Evolutionary conservation across 2,113 vertebrate genomes (phyloP).

Genomic region (Crotalus horridus): DNA sequence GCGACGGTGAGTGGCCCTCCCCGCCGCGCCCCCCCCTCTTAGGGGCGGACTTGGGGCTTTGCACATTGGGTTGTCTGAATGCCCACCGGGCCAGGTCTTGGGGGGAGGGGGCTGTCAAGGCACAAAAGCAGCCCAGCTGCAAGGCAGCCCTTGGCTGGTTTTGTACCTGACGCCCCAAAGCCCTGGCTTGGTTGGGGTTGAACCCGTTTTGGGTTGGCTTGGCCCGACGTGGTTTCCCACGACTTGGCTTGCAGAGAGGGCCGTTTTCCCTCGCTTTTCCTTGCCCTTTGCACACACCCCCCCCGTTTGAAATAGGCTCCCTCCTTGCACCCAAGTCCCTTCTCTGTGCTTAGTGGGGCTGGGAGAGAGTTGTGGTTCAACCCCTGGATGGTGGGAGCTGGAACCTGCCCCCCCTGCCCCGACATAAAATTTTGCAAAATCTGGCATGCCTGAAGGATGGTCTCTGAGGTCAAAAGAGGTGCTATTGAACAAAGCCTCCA

Average conservation of each 20-base stretch:
- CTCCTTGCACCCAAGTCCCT: background rate
- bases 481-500: background rate
- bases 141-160: too few relatives aligned
- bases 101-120: background rate
- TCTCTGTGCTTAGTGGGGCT: background rate
- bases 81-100: too few relatives aligned
- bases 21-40: background rate
- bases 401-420: background rate
- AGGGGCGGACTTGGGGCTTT: background rate
- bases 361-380: background rate
- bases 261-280: accelerated
- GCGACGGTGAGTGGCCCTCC: constrained; percentile 81
- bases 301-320: too few relatives aligned
- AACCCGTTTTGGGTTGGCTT: background rate
- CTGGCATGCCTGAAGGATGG: background rate
- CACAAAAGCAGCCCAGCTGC: background rate
- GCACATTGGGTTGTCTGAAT: background rate
- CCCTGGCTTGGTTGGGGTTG: background rate
- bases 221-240: background rate
- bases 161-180: background rate
- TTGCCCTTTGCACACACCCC: background rate
- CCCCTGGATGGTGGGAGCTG: background rate
- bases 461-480: background rate
- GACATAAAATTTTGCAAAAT: background rate
- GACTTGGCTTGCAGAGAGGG: background rate